A percentile compares a stretch with the other conserved stretches of the same genome.
Evolutionary conservation across 2,888 invertebrate genomes (phyloP).

Genomic region (Auanema sp.): DNA sequence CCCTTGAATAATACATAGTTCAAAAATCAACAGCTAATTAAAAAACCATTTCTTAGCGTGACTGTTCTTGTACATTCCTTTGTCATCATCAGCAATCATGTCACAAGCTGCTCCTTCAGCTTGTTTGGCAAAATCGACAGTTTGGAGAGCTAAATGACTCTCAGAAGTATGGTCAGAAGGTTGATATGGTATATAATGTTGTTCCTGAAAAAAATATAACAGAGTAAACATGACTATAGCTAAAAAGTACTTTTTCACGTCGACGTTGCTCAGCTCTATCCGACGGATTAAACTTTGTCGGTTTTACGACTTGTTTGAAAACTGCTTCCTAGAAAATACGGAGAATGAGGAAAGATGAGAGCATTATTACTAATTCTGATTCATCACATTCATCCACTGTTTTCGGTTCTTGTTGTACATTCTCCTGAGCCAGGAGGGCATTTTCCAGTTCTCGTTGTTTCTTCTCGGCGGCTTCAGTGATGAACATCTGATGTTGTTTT

Average conservation of each 20-base stretch:
- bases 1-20: conserved; percentile 71
- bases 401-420: background rate
- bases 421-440: background rate
- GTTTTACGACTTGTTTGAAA: conserved; percentile 39
- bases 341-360: too few relatives aligned
- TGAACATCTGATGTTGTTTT: conserved; percentile 49
- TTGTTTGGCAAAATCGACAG: conserved; percentile 75
- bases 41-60: conserved; percentile 50
- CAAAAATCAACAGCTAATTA: background rate
- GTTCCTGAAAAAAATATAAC: conserved; percentile 22
- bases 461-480: conserved; percentile 64
- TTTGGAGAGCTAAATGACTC: conserved; percentile 48
- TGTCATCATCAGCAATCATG: conserved; percentile 78
- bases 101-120: conserved; percentile 81
- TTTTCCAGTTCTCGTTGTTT: conserved; percentile 15
- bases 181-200: conserved; percentile 53
- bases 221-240: background rate
- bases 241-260: conserved; percentile 29
- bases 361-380: conserved; percentile 6
- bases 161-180: conserved; percentile 52
- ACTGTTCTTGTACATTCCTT: conserved; percentile 51
- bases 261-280: conserved; percentile 31
- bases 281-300: conserved; percentile 26
- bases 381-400: conserved; percentile 3
- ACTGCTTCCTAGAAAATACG: conserved; percentile 28